These are phyloP conservation scores for Brachyistius frenatus DNA, from an alignment of 2,113 vertebrate species.

Conservation along the genomic window DNA sequence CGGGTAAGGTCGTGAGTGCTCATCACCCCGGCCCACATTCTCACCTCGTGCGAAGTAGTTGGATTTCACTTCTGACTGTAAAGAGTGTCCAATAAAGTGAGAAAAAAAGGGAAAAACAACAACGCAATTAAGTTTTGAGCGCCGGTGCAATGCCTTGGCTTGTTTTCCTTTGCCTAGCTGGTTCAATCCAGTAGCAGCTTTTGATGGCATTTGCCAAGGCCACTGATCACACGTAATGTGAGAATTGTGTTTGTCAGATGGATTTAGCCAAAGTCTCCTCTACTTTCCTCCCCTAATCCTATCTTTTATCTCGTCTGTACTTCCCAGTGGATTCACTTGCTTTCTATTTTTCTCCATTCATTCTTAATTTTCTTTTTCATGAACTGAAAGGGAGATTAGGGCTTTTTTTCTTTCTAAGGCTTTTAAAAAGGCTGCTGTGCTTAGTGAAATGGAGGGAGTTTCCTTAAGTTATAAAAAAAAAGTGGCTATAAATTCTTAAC, in stretches of 20 bases:
- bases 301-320: conserved; percentile 23
- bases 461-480: not conserved
- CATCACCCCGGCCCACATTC: conserved; percentile 37
- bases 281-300: conserved; percentile 40
- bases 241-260: conserved; percentile 59
- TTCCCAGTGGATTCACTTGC: conserved; percentile 13
- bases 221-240: conserved; percentile 54
- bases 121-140: not conserved
- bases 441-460: not conserved
- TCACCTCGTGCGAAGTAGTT: not conserved
- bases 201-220: conserved; percentile 45
- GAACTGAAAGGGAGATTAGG: conserved; percentile 37
- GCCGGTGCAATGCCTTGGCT: not conserved
- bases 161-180: conserved; percentile 29
- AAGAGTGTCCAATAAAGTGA: not conserved
- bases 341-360: conserved; percentile 12
- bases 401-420: not conserved
- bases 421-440: conserved; percentile 7
- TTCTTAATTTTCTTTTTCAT: conserved; percentile 39
- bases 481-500: not conserved
- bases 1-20: conserved; percentile 48
- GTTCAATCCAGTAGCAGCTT: conserved; percentile 32
- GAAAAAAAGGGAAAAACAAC: too few relatives aligned
- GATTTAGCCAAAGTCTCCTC: conserved; percentile 48
- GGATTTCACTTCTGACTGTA: not conserved